Conservation (phyloP, 2,888 invertebrate genomes). For the Nomada ruficornis region DNA sequence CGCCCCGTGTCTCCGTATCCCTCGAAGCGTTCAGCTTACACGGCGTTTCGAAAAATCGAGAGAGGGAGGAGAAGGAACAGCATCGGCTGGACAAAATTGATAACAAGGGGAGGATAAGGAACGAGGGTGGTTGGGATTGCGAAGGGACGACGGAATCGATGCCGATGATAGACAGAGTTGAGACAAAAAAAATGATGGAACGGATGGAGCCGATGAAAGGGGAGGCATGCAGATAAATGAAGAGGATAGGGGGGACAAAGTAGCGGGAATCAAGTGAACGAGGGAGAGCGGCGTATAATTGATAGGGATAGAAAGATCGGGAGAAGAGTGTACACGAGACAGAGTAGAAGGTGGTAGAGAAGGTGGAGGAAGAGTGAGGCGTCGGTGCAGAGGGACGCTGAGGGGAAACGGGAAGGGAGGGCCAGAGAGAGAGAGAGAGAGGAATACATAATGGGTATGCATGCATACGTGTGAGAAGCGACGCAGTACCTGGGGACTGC, state of each 20-base stretch:
- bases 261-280: slow-evolving; percentile 46
- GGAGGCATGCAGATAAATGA: slow-evolving; percentile 27
- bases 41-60: slow-evolving; percentile 34
- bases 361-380: background rate
- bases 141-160: slow-evolving; percentile 41
- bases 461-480: slow-evolving; percentile 57
- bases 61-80: background rate
- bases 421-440: slow-evolving; percentile 22
- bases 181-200: slow-evolving; percentile 10
- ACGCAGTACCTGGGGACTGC: slow-evolving; percentile 73
- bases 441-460: slow-evolving; percentile 52
- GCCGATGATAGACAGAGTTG: slow-evolving; percentile 28
- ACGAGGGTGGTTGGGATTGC: background rate
- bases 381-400: slow-evolving; percentile 15
- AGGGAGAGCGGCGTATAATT: slow-evolving; percentile 58
- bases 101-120: slow-evolving; percentile 18
- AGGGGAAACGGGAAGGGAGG: slow-evolving; percentile 6
- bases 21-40: slow-evolving; percentile 27
- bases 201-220: slow-evolving; percentile 30
- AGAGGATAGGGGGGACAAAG: slow-evolving; percentile 38
- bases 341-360: background rate
- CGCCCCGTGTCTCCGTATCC: slow-evolving; percentile 17
- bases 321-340: slow-evolving; percentile 23
- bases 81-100: slow-evolving; percentile 25
- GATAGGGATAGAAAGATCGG: slow-evolving; percentile 30